Base-by-base conservation (phyloP, 1,140 invertebrate genomes). In the Lithobius niger region DNA sequence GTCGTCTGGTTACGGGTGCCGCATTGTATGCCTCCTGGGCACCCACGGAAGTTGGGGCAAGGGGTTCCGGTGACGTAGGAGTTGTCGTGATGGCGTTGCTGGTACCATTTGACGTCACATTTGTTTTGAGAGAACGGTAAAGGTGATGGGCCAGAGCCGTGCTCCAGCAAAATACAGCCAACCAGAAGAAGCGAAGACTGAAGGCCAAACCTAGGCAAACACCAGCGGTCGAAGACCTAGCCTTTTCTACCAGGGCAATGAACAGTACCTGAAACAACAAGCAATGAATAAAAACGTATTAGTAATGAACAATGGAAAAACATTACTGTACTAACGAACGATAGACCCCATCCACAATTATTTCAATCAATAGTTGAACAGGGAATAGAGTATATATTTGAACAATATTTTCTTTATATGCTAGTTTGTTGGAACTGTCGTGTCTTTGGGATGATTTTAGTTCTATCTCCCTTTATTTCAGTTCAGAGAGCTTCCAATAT, bases 91-190 rank as follows among this genome's bases (percentile, higher is more conserved):
- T 27, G 48, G 48, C 3, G 22, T 26, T 13, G 48, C 3, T 6
- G 24, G 22, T 3, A 3, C 6, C 6, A 13, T 13, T 27, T 6
- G 21, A 27, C 4, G 22, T 50, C 6, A 27, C 27, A 3, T 10
- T 6, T 13, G 21, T 4, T 50, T 26, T 16, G 24, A 65, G 56
- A 15, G 58, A 60, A 4, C 55, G 56, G 28, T 60, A 65, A 45
- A 66, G 69, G 59, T 80, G 77, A 65, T 79, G 76, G 18, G 76
- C 74, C 71, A 79, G 78, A 13, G 74, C 72, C 3, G 75, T 69
- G 40, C 78, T 66, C 80, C 80, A 82, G 45, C 75, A 77, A 15
- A 81, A 72, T 15, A 79, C 74, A 25, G 77, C 76, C 16, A 81
- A 67, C 15, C 79, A 71, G 3, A 80, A 65, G 58, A 80, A 81